Evolutionary conservation across 2,888 invertebrate species (phyloP), one percentile per base, ranked within the genome.

Genomic region (Drosophila stalkeri): DNA sequence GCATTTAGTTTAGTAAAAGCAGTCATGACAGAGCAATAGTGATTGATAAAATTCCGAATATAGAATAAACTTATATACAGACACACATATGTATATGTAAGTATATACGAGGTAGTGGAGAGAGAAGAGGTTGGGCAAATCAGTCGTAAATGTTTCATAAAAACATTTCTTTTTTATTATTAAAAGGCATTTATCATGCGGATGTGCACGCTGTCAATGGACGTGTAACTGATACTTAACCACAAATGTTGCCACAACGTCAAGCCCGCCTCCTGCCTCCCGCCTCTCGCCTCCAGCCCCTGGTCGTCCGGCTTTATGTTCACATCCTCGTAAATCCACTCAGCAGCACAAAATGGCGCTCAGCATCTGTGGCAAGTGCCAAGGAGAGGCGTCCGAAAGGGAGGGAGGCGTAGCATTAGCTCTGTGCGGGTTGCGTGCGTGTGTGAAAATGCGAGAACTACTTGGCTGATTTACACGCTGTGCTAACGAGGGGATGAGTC

Each of bases 401-500:
- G 55, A 65, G 46, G 52, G 52, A 54, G 82, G 82, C 80, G 80
- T 78, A 51, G 68, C 82, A 43, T 79, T 66, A 44, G 31, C 80
- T 57, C 65, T 79, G 39, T 23, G 39, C 51, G 47, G 41, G 35
- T 23, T 64, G 74, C 68, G 68, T 76, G 80, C 67, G 80, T 76
- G 76, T 75, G 74, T 70, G 74, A 80, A 74, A 72, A 70, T 72
- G 83, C 75, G 75, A 69, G 64, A 73, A 78, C 64, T 75, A 77
- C 81, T 81, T 54, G 66, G 68, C 72, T 73, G 78, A 83, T 83
- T 81, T 81, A 83, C 84, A 81, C 81, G 84, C 80, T 84, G 84
- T 78, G 89, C 91, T 90, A 90, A 90, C 90, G 86, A 90, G 89
- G 91, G 87, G 84, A 83, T 90, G 89, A 85, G 76, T 68, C 72